Base-by-base conservation (phyloP, 1,140 invertebrate species). In the Hesperophylax magnus region DNA sequence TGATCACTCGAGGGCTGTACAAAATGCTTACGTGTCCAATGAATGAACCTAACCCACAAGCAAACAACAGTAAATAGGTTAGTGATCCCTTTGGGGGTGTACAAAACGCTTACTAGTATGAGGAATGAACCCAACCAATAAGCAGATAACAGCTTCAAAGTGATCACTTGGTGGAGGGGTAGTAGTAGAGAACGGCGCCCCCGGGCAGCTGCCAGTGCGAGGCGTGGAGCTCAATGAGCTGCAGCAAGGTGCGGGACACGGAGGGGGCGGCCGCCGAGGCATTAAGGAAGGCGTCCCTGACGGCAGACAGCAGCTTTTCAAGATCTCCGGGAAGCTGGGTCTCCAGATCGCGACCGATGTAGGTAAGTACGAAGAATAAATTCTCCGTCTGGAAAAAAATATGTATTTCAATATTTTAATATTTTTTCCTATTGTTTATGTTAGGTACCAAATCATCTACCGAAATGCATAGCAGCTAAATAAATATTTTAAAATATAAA, bases 121-220 rank as follows among this genome's bases (percentile, higher is more conserved):
- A 27, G 27, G 27, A 27, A 2, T 27, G 27, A 27, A 27, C 27
- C 5, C 27, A 27, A 27, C 27, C 27, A 2, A 27, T 27, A 27
- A 27, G 5, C 27, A 27, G 27, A 27, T 27, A 31, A 63, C 27
- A 67, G 22, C 15, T 11, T 15, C 0, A 15, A 17, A n/a, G 27
- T 8, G 22, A 20, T 86, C 85, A 92, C 85, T 92, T 92, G 69
- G 91, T 90, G 81, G 92, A 93, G 63, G 95, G 95, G 87, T 97
- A 97, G 88, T 97, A 97, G 88, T 98, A 98, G 67, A 96, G 92
- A 47, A 97, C 94, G 2, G 96, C 96, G 7, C 95, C 94, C 27
- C 96, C 95, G 20, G 96, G 94, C 61, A 97, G 91, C 86, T 97
- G 95, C 97, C 97, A 97, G 85, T 95, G 93, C 0, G 95, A 95